Evolutionary conservation across 1,140 invertebrate species (phyloP).

Genomic region (Temnothorax curvispinosus): DNA sequence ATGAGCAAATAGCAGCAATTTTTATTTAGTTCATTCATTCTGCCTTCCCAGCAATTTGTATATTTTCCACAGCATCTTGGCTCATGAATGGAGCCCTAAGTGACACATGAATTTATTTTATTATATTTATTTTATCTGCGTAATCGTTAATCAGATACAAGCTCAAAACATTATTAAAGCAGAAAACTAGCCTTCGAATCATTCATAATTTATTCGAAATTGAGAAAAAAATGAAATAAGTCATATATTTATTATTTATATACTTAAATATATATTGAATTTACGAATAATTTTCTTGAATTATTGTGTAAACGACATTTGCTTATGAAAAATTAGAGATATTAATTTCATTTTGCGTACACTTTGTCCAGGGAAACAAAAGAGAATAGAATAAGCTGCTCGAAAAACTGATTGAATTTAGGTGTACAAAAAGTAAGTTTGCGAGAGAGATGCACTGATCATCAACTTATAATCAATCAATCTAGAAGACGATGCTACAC

Average conservation of each 20-base stretch:
- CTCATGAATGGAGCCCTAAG: neutral
- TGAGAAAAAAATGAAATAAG: neutral
- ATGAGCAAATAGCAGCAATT: neutral
- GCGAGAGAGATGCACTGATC: neutral
- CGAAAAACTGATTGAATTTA: neutral
- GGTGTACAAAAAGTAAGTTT: neutral
- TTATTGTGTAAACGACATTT: neutral
- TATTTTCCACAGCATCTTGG: neutral
- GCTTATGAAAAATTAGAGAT: neutral
- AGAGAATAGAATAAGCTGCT: neutral
- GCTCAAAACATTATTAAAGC: neutral
- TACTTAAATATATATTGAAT: neutral
- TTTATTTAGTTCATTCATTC: conserved; percentile 16
- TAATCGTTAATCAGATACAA: neutral
- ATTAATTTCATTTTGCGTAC: neutral
- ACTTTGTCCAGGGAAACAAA: neutral
- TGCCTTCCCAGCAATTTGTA: neutral
- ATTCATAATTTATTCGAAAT: neutral
- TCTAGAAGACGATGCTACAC: neutral
- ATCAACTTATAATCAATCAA: neutral
- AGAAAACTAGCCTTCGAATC: neutral
- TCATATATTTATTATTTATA: neutral
- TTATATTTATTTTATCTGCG: neutral
- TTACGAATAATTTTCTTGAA: neutral
- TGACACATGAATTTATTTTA: neutral